phyloP scores from a whole-genome alignment of 1,140 invertebrate species.

The Drosophila tsacasi region DNA sequence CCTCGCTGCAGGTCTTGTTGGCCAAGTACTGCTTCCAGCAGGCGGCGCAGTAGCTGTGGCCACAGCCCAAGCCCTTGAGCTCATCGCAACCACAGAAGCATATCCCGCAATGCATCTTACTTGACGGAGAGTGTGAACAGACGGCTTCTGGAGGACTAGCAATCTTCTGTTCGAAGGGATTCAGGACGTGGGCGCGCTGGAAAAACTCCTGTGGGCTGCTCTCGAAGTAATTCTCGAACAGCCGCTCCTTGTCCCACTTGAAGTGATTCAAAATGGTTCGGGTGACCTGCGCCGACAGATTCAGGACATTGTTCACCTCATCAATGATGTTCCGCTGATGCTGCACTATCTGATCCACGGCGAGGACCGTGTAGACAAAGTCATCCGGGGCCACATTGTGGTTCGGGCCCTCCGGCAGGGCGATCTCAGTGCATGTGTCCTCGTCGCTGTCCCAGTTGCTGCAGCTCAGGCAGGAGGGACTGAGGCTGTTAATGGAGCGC shows the following conservation, averaged over 20 bases:
- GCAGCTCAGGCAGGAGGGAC: conserved; percentile 89
- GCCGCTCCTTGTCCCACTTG: conserved; percentile 99
- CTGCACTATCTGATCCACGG: conserved; percentile 97
- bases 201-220: conserved; percentile 97
- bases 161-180: conserved; percentile 88
- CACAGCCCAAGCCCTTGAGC: conserved; percentile 98
- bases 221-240: conserved; percentile 98
- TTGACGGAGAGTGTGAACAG: conserved; percentile 56
- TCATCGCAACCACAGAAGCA: conserved; percentile 87
- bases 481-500: conserved; percentile 86
- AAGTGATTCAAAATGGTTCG: conserved; percentile 98
- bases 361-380: conserved; percentile 96
- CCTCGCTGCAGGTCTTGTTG: conserved; percentile 99
- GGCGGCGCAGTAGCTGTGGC: conserved; percentile 96
- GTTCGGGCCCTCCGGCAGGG: conserved; percentile 88
- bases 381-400: conserved; percentile 92
- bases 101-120: conserved; percentile 87
- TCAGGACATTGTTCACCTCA: conserved; percentile 95
- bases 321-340: conserved; percentile 98
- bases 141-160: not conserved
- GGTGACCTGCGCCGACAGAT: conserved; percentile 95
- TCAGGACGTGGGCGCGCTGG: conserved; percentile 96
- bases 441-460: conserved; percentile 94
- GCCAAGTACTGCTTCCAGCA: conserved; percentile 99
- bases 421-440: conserved; percentile 95